phyloP scores from a whole-genome alignment of 2,797 vertebrate species.

The Masticophis lateralis region DNA sequence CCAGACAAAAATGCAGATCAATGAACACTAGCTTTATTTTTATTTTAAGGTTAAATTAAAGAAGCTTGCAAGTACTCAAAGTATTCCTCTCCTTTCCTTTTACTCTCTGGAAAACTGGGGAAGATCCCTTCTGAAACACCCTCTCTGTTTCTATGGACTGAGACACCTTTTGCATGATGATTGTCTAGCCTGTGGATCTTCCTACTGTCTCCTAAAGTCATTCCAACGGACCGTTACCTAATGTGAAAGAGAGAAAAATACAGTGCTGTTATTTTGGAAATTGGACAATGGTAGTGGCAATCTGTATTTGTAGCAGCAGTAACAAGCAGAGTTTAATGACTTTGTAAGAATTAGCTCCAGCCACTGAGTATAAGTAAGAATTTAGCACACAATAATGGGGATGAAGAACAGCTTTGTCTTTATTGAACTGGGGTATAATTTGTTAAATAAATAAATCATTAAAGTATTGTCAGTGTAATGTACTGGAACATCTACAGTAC shows the following conservation, averaged over 20 bases:
- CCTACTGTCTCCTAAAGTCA: neutral
- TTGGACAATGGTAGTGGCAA: neutral
- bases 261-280: neutral
- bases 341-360: neutral
- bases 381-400: neutral
- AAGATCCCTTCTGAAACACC: neutral
- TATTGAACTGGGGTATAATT: neutral
- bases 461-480: accelerated
- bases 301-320: neutral
- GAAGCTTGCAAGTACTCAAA: neutral
- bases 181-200: neutral
- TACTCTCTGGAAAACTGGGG: neutral
- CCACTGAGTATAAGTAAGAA: neutral
- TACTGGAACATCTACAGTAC: neutral
- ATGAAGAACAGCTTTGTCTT: neutral
- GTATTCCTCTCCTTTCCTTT: neutral
- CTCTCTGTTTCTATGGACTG: neutral
- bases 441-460: neutral
- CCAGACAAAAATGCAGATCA: neutral
- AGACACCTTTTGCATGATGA: neutral
- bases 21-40: neutral
- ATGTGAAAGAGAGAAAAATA: neutral
- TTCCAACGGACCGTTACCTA: neutral
- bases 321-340: neutral
- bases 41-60: neutral